Percentiles rank a stretch among this genome's conserved stretches.
phyloP scores from a whole-genome alignment of 2,113 vertebrate species.

The Jacana jacana region DNA sequence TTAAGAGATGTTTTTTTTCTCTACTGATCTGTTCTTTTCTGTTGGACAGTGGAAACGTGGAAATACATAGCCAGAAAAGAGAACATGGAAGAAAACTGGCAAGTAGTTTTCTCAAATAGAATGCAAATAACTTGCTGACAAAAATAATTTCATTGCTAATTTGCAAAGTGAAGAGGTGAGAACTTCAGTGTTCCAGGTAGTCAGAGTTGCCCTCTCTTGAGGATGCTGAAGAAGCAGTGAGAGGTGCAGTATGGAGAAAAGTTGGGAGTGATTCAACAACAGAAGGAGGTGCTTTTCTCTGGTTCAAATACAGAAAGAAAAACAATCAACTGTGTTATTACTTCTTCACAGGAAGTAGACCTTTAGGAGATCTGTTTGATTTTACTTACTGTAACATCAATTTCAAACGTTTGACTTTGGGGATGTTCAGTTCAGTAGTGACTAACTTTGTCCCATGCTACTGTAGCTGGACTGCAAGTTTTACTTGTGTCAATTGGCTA shows the following conservation, averaged over 20 bases:
- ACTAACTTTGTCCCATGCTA: background rate
- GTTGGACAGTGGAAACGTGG: background rate
- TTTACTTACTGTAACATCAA: background rate
- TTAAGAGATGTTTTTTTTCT: background rate
- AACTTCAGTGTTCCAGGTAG: background rate
- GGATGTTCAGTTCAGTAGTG: background rate
- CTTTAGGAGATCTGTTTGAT: background rate
- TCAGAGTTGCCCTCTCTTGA: background rate
- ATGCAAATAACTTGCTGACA: background rate
- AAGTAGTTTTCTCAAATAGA: background rate
- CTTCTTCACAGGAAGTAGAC: background rate
- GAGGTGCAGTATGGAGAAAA: background rate
- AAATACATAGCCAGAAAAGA: background rate
- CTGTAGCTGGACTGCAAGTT: background rate
- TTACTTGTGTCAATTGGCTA: background rate
- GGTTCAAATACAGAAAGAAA: background rate
- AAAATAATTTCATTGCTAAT: background rate
- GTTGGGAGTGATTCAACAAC: background rate
- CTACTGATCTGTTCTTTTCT: background rate
- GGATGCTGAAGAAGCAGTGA: background rate
- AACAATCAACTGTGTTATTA: background rate
- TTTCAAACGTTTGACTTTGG: background rate
- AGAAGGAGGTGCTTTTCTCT: background rate
- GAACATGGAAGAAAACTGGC: background rate
- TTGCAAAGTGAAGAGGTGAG: background rate